A percentile compares a stretch with the other conserved stretches of the same genome.
phyloP scores from a whole-genome alignment of 2,888 invertebrate species.

The Spatulosminthurus flaviceps region DNA sequence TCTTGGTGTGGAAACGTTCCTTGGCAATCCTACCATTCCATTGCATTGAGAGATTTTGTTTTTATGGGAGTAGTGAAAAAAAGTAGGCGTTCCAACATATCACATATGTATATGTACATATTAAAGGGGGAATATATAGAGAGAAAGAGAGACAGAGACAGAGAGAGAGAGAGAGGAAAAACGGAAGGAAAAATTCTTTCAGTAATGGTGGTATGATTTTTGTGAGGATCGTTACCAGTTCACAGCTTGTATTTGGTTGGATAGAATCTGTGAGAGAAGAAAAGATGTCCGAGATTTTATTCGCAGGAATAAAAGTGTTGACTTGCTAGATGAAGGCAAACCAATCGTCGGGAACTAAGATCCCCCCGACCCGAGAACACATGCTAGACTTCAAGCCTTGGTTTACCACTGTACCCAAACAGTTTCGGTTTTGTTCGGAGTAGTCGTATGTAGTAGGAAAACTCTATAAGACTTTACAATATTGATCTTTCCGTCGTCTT shows the following conservation, averaged over 20 bases:
- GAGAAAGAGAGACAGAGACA: not conserved
- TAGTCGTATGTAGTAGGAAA: no score
- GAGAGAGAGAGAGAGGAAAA: constrained; percentile 26
- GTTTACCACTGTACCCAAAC: constrained; percentile 44
- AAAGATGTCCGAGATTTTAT: constrained; percentile 46
- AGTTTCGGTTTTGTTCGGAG: constrained; percentile 35
- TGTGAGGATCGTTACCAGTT: no score
- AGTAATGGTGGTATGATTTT: no score
- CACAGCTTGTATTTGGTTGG: constrained; percentile 15
- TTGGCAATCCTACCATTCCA: no score
- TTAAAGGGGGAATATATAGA: no score
- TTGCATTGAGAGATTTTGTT: no score
- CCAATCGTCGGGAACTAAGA: constrained; percentile 37
- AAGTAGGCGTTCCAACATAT: no score
- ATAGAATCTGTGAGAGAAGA: constrained; percentile 21
- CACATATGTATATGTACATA: not conserved
- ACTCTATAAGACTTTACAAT: constrained; percentile 42
- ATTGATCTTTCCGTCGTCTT: constrained; percentile 53
- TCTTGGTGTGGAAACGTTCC: no score
- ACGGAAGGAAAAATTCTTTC: no score
- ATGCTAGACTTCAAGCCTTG: constrained; percentile 45
- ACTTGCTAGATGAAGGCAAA: constrained; percentile 43
- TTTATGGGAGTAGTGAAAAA: no score
- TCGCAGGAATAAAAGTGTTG: constrained; percentile 41
- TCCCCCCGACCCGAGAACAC: constrained; percentile 41